Conservation (phyloP, 2,113 vertebrate species). For the Prolemur simus region DNA sequence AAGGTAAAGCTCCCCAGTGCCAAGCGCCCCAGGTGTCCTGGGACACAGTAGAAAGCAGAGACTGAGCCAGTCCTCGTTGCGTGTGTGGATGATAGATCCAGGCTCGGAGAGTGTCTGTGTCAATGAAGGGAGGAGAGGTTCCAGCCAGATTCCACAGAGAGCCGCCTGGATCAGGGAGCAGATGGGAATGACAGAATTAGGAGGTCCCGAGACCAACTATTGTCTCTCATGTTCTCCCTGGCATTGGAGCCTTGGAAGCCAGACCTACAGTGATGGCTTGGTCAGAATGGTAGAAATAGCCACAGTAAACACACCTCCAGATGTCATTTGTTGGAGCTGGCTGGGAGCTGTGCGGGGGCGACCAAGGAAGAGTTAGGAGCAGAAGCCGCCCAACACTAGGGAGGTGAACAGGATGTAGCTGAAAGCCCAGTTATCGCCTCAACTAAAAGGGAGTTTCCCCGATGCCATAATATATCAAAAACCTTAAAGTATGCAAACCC, state of each 20-base stretch:
- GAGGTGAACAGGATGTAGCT: constrained; percentile 83
- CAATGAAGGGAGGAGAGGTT: background rate
- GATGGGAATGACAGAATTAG: background rate
- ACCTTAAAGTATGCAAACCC: too few species aligned
- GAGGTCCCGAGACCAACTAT: background rate
- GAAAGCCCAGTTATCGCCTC: constrained; percentile 86
- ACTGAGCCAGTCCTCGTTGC: background rate
- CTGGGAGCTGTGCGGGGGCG: constrained; percentile 83
- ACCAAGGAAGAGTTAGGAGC: constrained; percentile 66
- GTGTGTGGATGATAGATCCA: background rate
- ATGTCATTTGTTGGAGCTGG: constrained; percentile 74
- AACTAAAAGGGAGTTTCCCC: constrained; percentile 81
- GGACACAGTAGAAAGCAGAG: background rate
- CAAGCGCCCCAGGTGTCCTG: background rate
- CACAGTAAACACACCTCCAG: background rate
- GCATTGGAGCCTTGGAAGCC: background rate
- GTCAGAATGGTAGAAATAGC: background rate
- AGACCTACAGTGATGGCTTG: background rate
- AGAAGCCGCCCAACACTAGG: constrained; percentile 49
- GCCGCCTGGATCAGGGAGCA: background rate
- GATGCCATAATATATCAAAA: constrained; percentile 29
- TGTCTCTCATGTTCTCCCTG: background rate
- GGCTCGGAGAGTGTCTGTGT: background rate
- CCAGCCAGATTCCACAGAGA: background rate
- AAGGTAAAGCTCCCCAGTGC: background rate